Base-by-base conservation (phyloP, 1,140 invertebrate species). In the Zaprionus gabonicus region DNA sequence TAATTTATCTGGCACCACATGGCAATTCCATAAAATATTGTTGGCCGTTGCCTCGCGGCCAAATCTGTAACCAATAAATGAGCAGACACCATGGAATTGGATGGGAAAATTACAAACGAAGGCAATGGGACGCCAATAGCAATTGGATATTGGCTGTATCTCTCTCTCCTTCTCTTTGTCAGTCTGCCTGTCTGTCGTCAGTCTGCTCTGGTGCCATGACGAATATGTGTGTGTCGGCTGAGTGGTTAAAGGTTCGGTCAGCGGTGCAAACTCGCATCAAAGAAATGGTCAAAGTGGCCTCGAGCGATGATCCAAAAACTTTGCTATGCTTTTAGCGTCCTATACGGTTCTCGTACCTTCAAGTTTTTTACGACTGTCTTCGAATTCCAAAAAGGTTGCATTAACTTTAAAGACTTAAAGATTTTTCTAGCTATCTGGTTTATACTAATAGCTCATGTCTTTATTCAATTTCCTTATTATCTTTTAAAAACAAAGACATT, bases 91-190 rank as follows among this genome's bases (percentile, higher is more conserved):
- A 25, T 68, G 34, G 36, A 75, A 70, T 62, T 70, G 64, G 58
- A 28, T 44, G 74, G 27, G 69, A 46, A 77, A 79, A 79, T 79
- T 73, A 72, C 63, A 77, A 68, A 68, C 44, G 38, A 69, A 65
- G 69, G 70, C 75, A 78, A 70, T 69, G 78, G 56, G 60, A 78
- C 41, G 78, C 78, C 78, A 70, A 69, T 66, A 70, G 75, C 70
- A 80, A 80, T 80, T 77, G 34, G 27, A 55, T 70, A 41, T 27
- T 34, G 36, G 38, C 58, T 20, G 36, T 38, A 51, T 25, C 46
- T 1, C 10, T 0, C 46, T 6, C 6, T 20, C n/a, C 9, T 17
- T 12, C 12, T 0, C 1, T 49, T 10, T 49, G 9, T 49, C 9
- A 20, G 20, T 51, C 46, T 51, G 46, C 0, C 20, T 25, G 46